These are phyloP conservation scores for Plebejus anna DNA, from an alignment of 2,888 invertebrate species.

Conservation along the genomic window DNA sequence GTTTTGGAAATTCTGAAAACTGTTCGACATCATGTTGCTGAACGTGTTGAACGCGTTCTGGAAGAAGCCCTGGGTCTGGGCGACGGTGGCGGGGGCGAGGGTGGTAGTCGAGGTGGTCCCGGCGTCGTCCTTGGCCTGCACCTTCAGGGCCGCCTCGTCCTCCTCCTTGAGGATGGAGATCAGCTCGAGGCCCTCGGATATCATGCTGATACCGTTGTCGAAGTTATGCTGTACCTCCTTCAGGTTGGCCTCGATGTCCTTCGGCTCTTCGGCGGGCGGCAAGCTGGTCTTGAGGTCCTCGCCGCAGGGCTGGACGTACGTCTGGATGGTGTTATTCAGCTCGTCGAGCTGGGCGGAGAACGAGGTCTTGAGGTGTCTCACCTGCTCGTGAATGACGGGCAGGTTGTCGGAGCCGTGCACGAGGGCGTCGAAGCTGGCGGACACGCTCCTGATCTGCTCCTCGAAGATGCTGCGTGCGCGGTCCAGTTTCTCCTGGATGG, in stretches of 20 bases:
- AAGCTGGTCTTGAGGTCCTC: conserved; percentile 34
- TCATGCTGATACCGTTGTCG: conserved; percentile 50
- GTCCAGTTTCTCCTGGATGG: conserved; percentile 52
- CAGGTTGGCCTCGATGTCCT: conserved; percentile 43
- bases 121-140: conserved; percentile 36
- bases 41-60: not conserved
- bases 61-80: conserved; percentile 4
- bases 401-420: conserved; percentile 51
- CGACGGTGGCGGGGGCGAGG: not conserved
- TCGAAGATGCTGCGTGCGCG: conserved; percentile 49
- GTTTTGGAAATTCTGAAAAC: not conserved
- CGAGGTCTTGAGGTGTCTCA: conserved; percentile 51
- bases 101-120: not conserved
- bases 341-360: conserved; percentile 56
- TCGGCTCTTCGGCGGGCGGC: conserved; percentile 38
- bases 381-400: conserved; percentile 50
- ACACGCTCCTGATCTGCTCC: conserved; percentile 50
- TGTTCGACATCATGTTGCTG: not conserved
- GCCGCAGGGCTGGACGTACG: conserved; percentile 45
- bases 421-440: conserved; percentile 54
- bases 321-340: conserved; percentile 54
- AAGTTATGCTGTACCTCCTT: conserved; percentile 55
- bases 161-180: conserved; percentile 51
- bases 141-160: conserved; percentile 38
- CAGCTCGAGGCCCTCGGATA: conserved; percentile 54